Base-by-base conservation (phyloP, 2,113 vertebrate genomes). In the Phodopus roborovskii region DNA sequence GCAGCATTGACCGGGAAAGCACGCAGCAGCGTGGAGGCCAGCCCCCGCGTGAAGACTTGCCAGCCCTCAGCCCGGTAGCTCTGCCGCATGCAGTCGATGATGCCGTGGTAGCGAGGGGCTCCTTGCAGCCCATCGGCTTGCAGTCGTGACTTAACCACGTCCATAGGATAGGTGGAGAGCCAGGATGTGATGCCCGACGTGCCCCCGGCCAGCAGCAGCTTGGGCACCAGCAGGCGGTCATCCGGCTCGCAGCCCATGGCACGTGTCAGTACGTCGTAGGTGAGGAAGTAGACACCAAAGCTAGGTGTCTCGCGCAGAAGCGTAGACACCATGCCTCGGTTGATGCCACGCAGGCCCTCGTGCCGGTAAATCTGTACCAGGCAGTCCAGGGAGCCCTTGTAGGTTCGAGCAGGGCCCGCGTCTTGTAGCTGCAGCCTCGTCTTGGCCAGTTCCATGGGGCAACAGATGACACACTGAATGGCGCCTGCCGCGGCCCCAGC, bases 381-480 rank as follows among this genome's bases (percentile, higher is more conserved):
- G 92, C 99, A 99, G 98, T 99, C 99, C 98, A 99, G 98, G 3
- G 99, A 99, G 94, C 99, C 99, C 96, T 99, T 99, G 98, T 99
- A 99, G 97, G 99, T 94, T 98, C 99, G 99, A 0, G 91, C 98
- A 92, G 99, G 98, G 3, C 99, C 99, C 0, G 99, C 99, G 17
- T 98, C 99, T 97, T 99, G 99, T 98, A 99, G 98, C 97, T 99
- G 99, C 99, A 99, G 99, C 95, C 99, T 99, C 5, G 99, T 99
- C 98, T 99, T 99, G 42, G 99, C 99, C 97, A 99, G 94, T 95
- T 99, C 99, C 99, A 99, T 99, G 50, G 99, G 99, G 91, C 99
- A 99, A 98, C 99, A 99, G 98, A 99, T 99, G 87, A 99, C 96
- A 0, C 99, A 99, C 98, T 99, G 99, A 96, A 99, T 99, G 92